phyloP scores from a whole-genome alignment of 2,113 vertebrate species.

The Myiozetetes cayanensis region DNA sequence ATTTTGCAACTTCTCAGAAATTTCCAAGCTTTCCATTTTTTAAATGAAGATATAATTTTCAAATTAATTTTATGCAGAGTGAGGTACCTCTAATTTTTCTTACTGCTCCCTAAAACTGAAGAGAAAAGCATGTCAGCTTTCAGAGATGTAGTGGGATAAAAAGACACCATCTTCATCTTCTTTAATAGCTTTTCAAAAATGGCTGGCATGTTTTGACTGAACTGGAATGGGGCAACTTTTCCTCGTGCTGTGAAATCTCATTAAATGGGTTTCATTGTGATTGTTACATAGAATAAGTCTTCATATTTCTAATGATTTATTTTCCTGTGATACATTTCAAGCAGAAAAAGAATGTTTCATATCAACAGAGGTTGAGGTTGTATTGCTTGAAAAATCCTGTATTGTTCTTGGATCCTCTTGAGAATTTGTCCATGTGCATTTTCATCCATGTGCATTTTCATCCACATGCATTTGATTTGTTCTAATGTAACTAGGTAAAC shows the following conservation, averaged over 20 bases:
- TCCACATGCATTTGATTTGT: not conserved
- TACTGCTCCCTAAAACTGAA: not conserved
- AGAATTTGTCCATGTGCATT: not conserved
- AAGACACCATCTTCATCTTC: not conserved
- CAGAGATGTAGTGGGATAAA: not conserved
- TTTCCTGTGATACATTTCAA: not conserved
- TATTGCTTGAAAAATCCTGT: not conserved
- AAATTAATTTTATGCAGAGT: not conserved
- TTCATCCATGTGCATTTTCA: not conserved
- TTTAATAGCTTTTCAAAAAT: constrained; percentile 37
- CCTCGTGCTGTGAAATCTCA: constrained; percentile 21
- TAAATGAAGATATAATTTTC: not conserved
- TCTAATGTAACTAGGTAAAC: not conserved
- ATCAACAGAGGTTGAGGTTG: not conserved
- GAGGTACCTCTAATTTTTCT: not conserved
- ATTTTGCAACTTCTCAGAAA: not conserved
- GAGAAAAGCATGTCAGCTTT: constrained; percentile 7
- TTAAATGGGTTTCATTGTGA: constrained; percentile 21
- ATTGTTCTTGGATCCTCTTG: not conserved
- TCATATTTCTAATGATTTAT: constrained; percentile 38
- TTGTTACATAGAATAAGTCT: not conserved
- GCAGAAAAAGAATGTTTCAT: not conserved
- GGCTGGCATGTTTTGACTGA: constrained; percentile 58
- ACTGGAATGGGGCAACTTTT: not conserved
- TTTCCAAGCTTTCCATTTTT: not conserved